phyloP scores from a whole-genome alignment of 2,797 vertebrate species.

The Acestrorhynchus altus region DNA sequence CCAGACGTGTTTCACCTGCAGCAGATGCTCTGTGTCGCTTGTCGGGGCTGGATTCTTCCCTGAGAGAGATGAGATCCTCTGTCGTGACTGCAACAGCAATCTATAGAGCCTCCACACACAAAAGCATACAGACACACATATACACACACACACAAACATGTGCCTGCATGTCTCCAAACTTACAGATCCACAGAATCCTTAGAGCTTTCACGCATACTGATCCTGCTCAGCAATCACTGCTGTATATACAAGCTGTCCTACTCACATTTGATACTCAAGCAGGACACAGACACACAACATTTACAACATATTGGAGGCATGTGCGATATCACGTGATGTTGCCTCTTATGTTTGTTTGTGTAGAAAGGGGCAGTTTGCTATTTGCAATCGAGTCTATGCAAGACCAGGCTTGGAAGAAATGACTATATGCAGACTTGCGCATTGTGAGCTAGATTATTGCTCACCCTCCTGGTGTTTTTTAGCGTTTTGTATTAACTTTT shows the following conservation, averaged over 20 bases:
- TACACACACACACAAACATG: constrained; percentile 21
- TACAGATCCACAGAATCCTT: constrained; percentile 7
- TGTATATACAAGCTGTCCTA: constrained; percentile 4
- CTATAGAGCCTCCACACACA: constrained; percentile 74
- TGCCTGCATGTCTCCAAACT: constrained; percentile 35
- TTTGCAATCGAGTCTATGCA: constrained; percentile 24
- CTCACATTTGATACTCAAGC: constrained; percentile 14
- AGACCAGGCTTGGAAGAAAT: constrained; percentile 17
- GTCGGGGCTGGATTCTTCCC: constrained; percentile 98
- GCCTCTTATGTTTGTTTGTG: constrained; percentile 12
- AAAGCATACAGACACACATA: constrained; percentile 12
- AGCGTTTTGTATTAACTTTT: constrained; percentile 9
- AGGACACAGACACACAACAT: constrained; percentile 12
- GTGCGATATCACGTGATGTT: background rate
- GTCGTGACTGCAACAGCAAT: constrained; percentile 90
- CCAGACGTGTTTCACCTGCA: constrained; percentile 95
- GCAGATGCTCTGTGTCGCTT: constrained; percentile 92
- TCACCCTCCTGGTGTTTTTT: constrained; percentile 2
- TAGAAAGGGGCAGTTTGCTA: constrained; percentile 20
- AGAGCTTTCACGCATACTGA: constrained; percentile 24
- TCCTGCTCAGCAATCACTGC: constrained; percentile 38
- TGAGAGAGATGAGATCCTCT: constrained; percentile 90
- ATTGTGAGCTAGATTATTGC: constrained; percentile 13
- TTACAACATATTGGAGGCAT: background rate
- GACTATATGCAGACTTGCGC: constrained; percentile 13